Evolutionary conservation across 2,113 vertebrate species (phyloP), one percentile per base, ranked within the genome.

Genomic region (Phocoena sinus): DNA sequence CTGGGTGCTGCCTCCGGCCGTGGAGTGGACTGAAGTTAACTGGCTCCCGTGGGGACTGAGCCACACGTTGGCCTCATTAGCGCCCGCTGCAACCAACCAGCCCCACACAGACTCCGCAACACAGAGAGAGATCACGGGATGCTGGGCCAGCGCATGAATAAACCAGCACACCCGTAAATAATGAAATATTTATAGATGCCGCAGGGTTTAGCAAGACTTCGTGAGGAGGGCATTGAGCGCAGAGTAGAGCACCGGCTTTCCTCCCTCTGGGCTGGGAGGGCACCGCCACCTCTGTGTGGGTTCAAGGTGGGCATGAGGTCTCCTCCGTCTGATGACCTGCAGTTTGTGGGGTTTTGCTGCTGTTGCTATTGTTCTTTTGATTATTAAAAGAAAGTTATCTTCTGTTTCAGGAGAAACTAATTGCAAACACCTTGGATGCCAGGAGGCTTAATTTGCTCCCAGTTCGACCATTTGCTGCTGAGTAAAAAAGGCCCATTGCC

Each of bases 31-130:
- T 15, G 33, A 80, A 2, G 28, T 60, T 94, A 96, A 94, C 90
- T 38, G 76, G 17, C 20, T 58, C 93, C 23, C 23, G 0, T 4
- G 53, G 62, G 62, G 13, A 26, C 0, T 18, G 88, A 70, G 38
- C 60, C 53, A 91, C 82, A 50, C 33, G 38, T 80, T 21, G 33
- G 60, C 47, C 86, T 97, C 87, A 90, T 95, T 94, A 92, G 91
- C 81, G 62, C 50, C 25, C 71, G 44, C 74, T 97, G 79, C 79
- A 92, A 76, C 50, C 73, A 80, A 58, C 21, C 84, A 63, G 50
- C n/a, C 91, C 26, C 31, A 33, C 31, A 1, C 38, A 21, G 63
- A 53, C 47, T 70, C 88, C 31, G 74, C 85, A 18, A 17, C 41
- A 41, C 53, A 89, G 79, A 77, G 62, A 38, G 67, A 80, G 41